phyloP scores from a whole-genome alignment of 2,888 invertebrate species.

The Dexiosoma caninum region DNA sequence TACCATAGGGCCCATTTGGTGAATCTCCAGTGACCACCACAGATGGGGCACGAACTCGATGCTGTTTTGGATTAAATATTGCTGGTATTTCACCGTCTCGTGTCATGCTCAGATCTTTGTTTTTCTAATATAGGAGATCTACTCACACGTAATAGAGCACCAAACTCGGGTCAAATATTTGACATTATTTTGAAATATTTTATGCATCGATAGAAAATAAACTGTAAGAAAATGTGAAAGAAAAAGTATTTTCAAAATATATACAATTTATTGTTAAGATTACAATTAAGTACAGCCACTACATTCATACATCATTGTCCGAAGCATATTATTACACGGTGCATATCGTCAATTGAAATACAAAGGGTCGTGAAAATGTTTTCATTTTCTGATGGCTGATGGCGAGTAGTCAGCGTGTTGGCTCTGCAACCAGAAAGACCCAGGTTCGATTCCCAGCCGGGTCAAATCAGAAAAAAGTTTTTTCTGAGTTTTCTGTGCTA shows the following conservation, averaged over 20 bases:
- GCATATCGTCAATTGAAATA: no score
- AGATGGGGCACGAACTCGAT: conserved; percentile 82
- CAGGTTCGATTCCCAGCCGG: no score
- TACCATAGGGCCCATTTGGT: conserved; percentile 78
- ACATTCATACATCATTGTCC: no score
- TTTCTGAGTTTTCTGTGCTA: no score
- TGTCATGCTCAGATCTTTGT: conserved; percentile 79
- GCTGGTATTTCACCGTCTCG: conserved; percentile 88
- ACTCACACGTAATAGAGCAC: conserved; percentile 18
- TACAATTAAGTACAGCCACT: no score
- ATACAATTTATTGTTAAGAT: no score
- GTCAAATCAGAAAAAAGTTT: no score
- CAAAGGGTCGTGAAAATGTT: no score
- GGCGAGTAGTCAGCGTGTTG: no score
- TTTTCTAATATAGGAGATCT: neutral
- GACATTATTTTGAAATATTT: neutral
- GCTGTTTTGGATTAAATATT: conserved; percentile 85
- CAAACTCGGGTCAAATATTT: neutral
- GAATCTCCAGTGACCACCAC: conserved; percentile 84
- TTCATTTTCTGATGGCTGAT: no score
- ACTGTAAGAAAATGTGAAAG: conserved; percentile 13
- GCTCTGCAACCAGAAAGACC: no score
- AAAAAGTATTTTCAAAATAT: neutral
- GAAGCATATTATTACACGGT: no score
- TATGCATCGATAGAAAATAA: neutral